phyloP scores from a whole-genome alignment of 2,113 vertebrate species.

The Cebidichthys violaceus region DNA sequence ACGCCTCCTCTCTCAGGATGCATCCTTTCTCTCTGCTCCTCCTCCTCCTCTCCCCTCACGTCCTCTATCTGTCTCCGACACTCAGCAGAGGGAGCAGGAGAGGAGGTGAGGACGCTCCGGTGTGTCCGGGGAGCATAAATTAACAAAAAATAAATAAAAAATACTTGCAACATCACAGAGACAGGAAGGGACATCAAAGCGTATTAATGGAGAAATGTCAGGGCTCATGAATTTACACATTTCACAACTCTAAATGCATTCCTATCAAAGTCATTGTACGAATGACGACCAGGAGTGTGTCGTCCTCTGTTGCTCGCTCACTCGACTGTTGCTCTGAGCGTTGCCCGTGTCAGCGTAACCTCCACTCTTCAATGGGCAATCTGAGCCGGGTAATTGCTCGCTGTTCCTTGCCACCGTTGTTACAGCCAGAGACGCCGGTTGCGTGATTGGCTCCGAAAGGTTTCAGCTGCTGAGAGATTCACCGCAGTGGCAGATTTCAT shows the following conservation, averaged over 20 bases:
- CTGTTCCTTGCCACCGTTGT: background rate
- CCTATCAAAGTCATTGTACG: conserved; percentile 8
- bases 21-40: conserved; percentile 38
- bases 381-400: conserved; percentile 1
- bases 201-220: conserved; percentile 28
- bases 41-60: conserved; percentile 35
- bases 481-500: background rate
- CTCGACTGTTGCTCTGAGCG: background rate
- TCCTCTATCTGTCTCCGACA: conserved; percentile 54
- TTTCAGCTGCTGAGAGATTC: background rate
- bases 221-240: conserved; percentile 32
- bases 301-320: background rate
- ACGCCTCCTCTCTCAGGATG: conserved; percentile 51
- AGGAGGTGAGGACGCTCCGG: conserved; percentile 20
- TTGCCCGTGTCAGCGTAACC: background rate
- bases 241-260: conserved; percentile 2
- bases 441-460: conserved; percentile 12
- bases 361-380: conserved; percentile 4
- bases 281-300: conserved; percentile 5
- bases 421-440: conserved; percentile 1
- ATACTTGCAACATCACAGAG: background rate
- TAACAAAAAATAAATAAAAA: background rate
- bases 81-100: conserved; percentile 32
- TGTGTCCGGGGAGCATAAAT: conserved; percentile 5
- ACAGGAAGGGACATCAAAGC: conserved; percentile 27